Base-by-base conservation (phyloP, 2,113 vertebrate species). In the Hassar affinis region DNA sequence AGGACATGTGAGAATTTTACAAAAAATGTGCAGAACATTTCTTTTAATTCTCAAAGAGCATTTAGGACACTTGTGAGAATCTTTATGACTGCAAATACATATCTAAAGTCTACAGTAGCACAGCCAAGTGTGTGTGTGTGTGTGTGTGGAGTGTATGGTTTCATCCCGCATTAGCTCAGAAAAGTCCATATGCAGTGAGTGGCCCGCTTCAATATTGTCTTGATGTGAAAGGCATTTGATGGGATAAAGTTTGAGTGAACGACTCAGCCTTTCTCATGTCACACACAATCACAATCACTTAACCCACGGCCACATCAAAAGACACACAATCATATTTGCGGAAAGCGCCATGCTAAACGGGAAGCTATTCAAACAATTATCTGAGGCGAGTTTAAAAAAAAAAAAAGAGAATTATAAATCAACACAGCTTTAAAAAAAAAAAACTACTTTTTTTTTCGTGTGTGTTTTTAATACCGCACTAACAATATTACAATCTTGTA, bases 171-270 rank as follows among this genome's bases (percentile, higher is more conserved):
- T 85, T 85, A 83, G 74, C 78, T 85, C 78, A 84, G 74, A 84
- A 77, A 84, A 76, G 75, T 82, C 45, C 11, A 56, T 4, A 56
- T 27, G 62, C 76, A 49, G 64, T 18, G 42, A 7, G 33, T 35
- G 25, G 66, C 59, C 78, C 38, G 49, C 56, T 78, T 15, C 61
- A 57, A 85, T 87, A 87, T 82, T 86, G 86, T 87, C 82, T 86
- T 38, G 87, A 84, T 81, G 81, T 88, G 88, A 90, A 85, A 86
- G 80, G 83, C 86, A 84, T 89, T 90, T 87, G 84, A 90, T 88
- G 82, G 84, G 86, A 87, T 88, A 86, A 88, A 79, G 81, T 82
- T 51, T 81, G 62, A 79, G 85, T 82, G 88, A 90, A 86, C 83
- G 83, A 88, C 80, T 81, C 78, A 82, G 83, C 72, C 79, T 80